A percentile compares a stretch with the other conserved stretches of the same genome.
Evolutionary conservation across 2,797 vertebrate genomes (phyloP).

Genomic region (Syngnathus acus): DNA sequence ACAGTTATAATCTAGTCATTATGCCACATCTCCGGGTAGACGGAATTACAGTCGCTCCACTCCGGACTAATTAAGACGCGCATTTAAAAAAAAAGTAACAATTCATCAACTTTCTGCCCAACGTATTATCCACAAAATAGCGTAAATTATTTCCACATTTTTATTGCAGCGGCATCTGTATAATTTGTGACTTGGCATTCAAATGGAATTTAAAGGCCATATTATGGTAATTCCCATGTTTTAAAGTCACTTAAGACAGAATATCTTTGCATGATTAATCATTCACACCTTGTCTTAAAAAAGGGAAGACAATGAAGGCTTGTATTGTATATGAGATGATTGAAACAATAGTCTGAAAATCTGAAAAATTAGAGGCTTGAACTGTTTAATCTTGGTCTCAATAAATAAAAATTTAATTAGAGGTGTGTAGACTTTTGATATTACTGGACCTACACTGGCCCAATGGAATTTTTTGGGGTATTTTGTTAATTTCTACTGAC

Average conservation of each 20-base stretch:
- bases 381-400: too few species aligned
- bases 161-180: neutral
- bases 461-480: neutral
- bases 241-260: neutral
- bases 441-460: neutral
- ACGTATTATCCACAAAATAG: slow-evolving; percentile 26
- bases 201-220: neutral
- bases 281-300: neutral
- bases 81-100: slow-evolving; percentile 20
- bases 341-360: too few species aligned
- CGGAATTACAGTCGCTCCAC: slow-evolving; percentile 22
- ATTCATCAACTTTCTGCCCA: slow-evolving; percentile 25
- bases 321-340: too few species aligned
- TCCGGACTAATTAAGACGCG: slow-evolving; percentile 29
- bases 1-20: slow-evolving; percentile 29
- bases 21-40: slow-evolving; percentile 9
- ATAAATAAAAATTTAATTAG: too few species aligned
- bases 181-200: neutral
- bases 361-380: too few species aligned
- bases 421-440: neutral
- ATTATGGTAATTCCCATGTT: neutral
- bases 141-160: slow-evolving; percentile 17
- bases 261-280: neutral
- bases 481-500: neutral
- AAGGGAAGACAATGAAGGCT: too few species aligned